Base-by-base conservation (phyloP, 2,113 vertebrate genomes). In the Thamnophis sirtalis region DNA sequence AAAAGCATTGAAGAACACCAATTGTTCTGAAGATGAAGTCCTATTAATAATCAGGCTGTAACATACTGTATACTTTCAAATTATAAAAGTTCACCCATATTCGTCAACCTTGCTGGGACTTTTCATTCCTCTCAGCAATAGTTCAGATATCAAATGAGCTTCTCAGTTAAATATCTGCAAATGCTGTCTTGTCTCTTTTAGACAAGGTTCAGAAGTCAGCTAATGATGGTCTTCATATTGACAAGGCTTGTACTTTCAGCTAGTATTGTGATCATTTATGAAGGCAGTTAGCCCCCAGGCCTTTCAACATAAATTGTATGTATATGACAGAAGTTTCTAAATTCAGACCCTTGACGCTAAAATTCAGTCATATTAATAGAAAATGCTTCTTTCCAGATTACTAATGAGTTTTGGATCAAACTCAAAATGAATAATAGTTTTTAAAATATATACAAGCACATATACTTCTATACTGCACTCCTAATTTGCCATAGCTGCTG, bases 221-320 rank as follows among this genome's bases (percentile, higher is more conserved):
- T 51, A 85, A 63, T 43, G 38, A 22, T 4, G 1, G 33, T 54
- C 73, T 85, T 51, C 68, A 89, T 89, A 55, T 58, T 22, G 43
- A 89, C 88, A 86, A 22, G 28, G 8, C 15, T 51, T 60, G 49
- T 28, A 80, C 58, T 73, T 86, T 43, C 88, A 50, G 43, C 60
- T 58, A 11, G 26, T 10, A 50, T 51, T 63, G 55, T 89, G 48
- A 86, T 89, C n/a, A 63, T 89, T 63, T 17, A 85, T 33, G 38
- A 2, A 86, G 55, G 48, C 55, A 86, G 28, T 28, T 50, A 38
- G 28, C 28, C 73, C 21, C 24, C 4, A 56, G 55, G 91, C 55
- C 58, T 89, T 68, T 63, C 93, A 4, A 1, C 51, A 95, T 84
- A 91, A 95, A 85, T 89, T 19, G 11, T 26, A 53, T 89, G 49